phyloP scores from a whole-genome alignment of 2,888 invertebrate species.

The Athripsodes cinereus region DNA sequence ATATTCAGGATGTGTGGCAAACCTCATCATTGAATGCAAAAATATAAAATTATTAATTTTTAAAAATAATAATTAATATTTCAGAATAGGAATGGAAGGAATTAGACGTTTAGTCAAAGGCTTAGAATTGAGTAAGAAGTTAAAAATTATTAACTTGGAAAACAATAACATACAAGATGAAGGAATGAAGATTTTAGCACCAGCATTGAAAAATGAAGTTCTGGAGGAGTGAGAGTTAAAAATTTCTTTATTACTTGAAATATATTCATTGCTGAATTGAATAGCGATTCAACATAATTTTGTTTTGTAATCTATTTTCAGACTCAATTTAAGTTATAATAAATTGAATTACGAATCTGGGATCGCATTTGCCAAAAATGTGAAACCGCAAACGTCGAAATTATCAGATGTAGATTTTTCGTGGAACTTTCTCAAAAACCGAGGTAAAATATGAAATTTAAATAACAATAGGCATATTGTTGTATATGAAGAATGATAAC shows the following conservation, averaged over 20 bases:
- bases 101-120: conserved; percentile 14
- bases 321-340: background rate
- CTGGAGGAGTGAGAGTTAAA: background rate
- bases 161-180: conserved; percentile 19
- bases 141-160: conserved; percentile 12
- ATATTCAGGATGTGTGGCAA: too few species aligned
- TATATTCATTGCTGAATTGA: too few species aligned
- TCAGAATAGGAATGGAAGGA: conserved; percentile 20
- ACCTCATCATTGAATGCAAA: too few species aligned
- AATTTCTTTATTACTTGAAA: too few species aligned
- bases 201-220: background rate
- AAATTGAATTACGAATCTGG: background rate
- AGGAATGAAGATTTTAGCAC: conserved; percentile 14
- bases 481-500: too few species aligned
- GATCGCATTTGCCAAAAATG: background rate
- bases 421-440: background rate
- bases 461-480: background rate
- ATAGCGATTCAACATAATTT: too few species aligned
- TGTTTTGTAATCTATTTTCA: background rate
- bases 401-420: background rate
- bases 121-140: conserved; percentile 8
- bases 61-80: background rate
- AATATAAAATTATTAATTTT: background rate
- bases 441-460: conserved; percentile 27
- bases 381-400: background rate